A percentile compares a stretch with the other conserved stretches of the same genome.
These are phyloP conservation scores for Eurystomus glaucurus DNA, from an alignment of 2,797 vertebrate species.

Conservation along the genomic window DNA sequence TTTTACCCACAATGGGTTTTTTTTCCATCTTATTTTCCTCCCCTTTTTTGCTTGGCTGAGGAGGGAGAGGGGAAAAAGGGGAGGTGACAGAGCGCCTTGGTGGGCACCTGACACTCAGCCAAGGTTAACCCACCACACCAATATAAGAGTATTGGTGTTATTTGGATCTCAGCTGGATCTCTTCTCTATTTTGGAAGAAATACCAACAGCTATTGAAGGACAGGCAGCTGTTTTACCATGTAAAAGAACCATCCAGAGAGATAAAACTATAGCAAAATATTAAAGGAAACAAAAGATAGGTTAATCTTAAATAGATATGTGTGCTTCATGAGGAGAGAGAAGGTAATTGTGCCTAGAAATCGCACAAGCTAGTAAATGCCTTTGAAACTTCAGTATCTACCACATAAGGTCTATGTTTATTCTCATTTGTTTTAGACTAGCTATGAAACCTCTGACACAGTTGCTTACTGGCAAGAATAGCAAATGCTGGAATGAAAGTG, in stretches of 20 bases:
- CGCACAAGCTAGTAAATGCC: neutral
- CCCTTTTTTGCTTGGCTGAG: too few species aligned
- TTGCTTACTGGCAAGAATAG: neutral
- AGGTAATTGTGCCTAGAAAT: neutral
- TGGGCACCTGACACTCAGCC: too few species aligned
- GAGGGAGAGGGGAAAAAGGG: too few species aligned
- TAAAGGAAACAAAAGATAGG: neutral
- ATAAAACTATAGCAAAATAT: accelerated
- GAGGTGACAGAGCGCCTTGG: too few species aligned
- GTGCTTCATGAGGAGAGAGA: neutral
- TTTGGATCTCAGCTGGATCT: neutral
- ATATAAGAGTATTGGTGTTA: neutral
- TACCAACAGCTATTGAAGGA: neutral
- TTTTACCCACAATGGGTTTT: too few species aligned
- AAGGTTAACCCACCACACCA: too few species aligned
- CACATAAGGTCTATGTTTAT: neutral
- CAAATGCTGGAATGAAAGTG: neutral
- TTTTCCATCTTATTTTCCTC: too few species aligned
- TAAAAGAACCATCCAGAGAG: neutral
- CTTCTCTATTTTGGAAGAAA: neutral
- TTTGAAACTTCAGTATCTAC: neutral
- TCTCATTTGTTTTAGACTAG: neutral
- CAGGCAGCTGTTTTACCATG: neutral
- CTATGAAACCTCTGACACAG: neutral
- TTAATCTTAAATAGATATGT: neutral